Conservation (phyloP, 1,140 invertebrate species). For the Bombyx mandarina region DNA sequence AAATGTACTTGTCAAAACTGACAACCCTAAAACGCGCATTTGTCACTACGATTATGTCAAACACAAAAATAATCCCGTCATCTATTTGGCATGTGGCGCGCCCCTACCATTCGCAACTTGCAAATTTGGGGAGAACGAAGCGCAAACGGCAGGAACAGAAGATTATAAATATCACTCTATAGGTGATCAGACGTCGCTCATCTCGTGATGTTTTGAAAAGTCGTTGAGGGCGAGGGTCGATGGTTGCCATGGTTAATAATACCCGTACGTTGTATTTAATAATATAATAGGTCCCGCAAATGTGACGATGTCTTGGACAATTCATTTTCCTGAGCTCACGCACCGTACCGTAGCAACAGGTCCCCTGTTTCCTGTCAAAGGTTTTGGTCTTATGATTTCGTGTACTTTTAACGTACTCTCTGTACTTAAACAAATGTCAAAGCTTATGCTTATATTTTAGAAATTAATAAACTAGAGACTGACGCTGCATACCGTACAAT, state of each 20-base stretch:
- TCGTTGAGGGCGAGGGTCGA: constrained; percentile 42
- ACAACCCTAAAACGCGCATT: constrained; percentile 59
- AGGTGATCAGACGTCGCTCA: constrained; percentile 60
- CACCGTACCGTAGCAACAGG: constrained; percentile 50
- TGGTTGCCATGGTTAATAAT: constrained; percentile 66
- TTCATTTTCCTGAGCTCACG: constrained; percentile 13
- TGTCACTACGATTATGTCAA: constrained; percentile 70
- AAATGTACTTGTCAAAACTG: constrained; percentile 31
- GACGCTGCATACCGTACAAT: background rate
- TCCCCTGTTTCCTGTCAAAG: constrained; percentile 26
- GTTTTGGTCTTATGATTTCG: constrained; percentile 22
- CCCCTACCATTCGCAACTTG: constrained; percentile 56
- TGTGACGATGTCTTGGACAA: constrained; percentile 23
- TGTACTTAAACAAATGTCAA: no score
- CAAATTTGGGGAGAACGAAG: constrained; percentile 51
- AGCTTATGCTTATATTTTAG: no score
- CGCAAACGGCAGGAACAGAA: constrained; percentile 38
- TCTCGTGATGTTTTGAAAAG: constrained; percentile 52
- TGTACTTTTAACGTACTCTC: background rate
- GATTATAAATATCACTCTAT: constrained; percentile 56
- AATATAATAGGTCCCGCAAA: constrained; percentile 23
- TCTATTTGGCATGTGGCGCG: constrained; percentile 59
- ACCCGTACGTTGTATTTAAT: constrained; percentile 24
- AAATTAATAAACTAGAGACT: no score
- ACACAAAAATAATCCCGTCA: constrained; percentile 70